A percentile compares a stretch with the other conserved stretches of the same genome.
These are phyloP conservation scores for Urocyon cinereoargenteus DNA, from an alignment of 2,797 vertebrate genomes.

Conservation along the genomic window DNA sequence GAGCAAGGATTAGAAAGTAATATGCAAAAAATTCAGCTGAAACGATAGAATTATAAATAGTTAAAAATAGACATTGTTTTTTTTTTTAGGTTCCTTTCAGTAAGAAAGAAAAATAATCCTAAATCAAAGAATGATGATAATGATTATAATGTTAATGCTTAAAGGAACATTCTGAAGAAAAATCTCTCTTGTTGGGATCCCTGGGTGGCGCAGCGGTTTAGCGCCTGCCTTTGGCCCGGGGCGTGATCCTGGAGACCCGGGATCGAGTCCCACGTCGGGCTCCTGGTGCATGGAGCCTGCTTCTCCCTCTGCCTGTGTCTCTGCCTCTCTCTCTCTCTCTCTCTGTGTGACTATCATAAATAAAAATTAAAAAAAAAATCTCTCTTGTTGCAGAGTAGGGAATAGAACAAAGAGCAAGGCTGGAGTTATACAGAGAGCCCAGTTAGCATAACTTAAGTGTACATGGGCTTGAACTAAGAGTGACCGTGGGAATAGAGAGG, in stretches of 20 bases:
- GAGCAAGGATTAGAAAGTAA: slow-evolving; percentile 22
- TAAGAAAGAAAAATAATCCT: not conserved
- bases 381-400: not conserved
- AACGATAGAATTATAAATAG: not conserved
- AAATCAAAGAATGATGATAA: not conserved
- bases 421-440: not conserved
- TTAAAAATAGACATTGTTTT: slow-evolving; percentile 16
- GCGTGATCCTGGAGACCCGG: too few species aligned
- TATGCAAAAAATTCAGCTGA: not conserved
- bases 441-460: not conserved
- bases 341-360: too few species aligned
- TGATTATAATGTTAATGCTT: not conserved
- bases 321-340: too few species aligned
- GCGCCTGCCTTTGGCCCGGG: too few species aligned
- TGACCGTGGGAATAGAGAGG: not conserved
- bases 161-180: slow-evolving; percentile 10
- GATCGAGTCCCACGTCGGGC: too few species aligned
- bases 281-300: too few species aligned
- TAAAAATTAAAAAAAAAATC: too few species aligned
- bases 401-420: not conserved
- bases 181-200: not conserved
- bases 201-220: too few species aligned
- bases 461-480: not conserved
- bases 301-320: too few species aligned
- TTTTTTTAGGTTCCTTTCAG: not conserved